Evolutionary conservation across 2,888 invertebrate species (phyloP).

Genomic region (Alloscopus bannaensis): DNA sequence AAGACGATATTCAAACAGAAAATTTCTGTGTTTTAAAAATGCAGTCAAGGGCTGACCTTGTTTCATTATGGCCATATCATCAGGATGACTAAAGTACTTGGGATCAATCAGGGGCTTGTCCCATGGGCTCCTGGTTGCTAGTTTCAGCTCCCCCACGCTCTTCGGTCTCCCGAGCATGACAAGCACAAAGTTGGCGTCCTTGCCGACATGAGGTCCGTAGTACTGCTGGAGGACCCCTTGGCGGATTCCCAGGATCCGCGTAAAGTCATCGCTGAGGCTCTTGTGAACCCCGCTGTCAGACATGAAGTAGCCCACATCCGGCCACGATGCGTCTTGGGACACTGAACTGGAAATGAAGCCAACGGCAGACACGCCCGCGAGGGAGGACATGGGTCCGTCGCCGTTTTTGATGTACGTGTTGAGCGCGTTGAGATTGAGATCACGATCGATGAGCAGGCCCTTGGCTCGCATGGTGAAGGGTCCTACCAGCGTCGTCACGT

Average conservation of each 20-base stretch:
- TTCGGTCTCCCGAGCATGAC: conserved; percentile 74
- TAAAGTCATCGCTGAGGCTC: conserved; percentile 61
- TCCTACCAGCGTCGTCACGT: conserved; percentile 61
- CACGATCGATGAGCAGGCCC: conserved; percentile 63
- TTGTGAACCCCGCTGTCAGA: conserved; percentile 60
- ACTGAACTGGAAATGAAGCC: conserved; percentile 64
- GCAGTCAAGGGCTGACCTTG: no score
- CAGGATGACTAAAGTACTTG: conserved; percentile 75
- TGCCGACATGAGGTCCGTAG: conserved; percentile 62
- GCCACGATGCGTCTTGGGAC: conserved; percentile 58
- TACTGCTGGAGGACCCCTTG: conserved; percentile 62
- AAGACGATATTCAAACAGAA: no score
- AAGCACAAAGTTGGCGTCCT: conserved; percentile 65
- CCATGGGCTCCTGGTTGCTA: conserved; percentile 76
- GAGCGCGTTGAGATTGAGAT: conserved; percentile 62
- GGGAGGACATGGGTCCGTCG: conserved; percentile 66
- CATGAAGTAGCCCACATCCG: conserved; percentile 68
- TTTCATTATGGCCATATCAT: conserved; percentile 65
- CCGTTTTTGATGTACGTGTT: conserved; percentile 58
- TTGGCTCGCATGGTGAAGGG: conserved; percentile 63
- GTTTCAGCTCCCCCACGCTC: conserved; percentile 76
- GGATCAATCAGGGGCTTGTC: conserved; percentile 77
- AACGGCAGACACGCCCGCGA: conserved; percentile 67
- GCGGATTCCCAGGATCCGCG: conserved; percentile 56
- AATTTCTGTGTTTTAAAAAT: no score